Conservation (phyloP, 1,140 invertebrate species). For the Radopholus similis region DNA sequence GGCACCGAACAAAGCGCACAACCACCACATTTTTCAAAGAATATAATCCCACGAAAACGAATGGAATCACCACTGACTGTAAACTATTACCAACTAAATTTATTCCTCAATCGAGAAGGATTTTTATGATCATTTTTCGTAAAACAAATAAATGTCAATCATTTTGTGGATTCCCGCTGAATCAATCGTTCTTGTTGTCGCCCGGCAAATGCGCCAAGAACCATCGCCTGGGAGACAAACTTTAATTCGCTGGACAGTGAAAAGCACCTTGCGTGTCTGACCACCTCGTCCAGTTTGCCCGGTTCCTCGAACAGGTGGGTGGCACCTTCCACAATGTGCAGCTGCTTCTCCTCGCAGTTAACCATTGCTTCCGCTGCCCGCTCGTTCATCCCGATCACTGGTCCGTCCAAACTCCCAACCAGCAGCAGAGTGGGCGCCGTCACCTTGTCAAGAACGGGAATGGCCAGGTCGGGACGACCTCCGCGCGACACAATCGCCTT, state of each 20-base stretch:
- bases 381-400: slow-evolving; percentile 15
- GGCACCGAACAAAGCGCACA: too few species aligned
- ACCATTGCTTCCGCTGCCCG: not conserved
- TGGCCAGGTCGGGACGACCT: slow-evolving; percentile 13
- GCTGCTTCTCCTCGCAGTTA: slow-evolving; percentile 11
- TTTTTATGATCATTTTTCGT: too few species aligned
- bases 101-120: too few species aligned
- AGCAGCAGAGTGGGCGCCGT: not conserved
- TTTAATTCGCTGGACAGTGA: too few species aligned
- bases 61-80: too few species aligned
- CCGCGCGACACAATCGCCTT: slow-evolving; percentile 15
- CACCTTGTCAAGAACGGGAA: slow-evolving; percentile 8
- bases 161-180: too few species aligned
- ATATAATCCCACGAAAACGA: too few species aligned
- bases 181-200: too few species aligned
- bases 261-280: slow-evolving; percentile 14
- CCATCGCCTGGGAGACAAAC: not conserved
- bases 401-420: slow-evolving; percentile 10
- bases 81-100: too few species aligned
- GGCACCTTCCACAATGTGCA: slow-evolving; percentile 20
- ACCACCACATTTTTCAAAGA: too few species aligned
- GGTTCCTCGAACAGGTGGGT: slow-evolving; percentile 15
- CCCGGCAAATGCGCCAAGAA: not conserved
- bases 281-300: slow-evolving; percentile 5
- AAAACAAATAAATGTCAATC: too few species aligned